A percentile compares a stretch with the other conserved stretches of the same genome.
Evolutionary conservation across 2,888 invertebrate species (phyloP).

Genomic region (Pammene fasciana): DNA sequence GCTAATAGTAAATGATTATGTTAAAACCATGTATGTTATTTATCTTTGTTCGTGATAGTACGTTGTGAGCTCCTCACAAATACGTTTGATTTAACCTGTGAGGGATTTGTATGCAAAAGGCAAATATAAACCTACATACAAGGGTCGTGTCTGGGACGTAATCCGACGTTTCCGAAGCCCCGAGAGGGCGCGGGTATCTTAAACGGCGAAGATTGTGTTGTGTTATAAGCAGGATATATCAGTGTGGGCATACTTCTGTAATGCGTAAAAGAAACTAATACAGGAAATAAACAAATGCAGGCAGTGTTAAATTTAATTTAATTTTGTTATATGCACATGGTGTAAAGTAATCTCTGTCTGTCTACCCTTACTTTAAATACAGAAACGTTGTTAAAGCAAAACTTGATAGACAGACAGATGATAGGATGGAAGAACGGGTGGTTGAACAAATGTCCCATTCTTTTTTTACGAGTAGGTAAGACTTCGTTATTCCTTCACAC

Average conservation of each 20-base stretch:
- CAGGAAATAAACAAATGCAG: too few relatives aligned
- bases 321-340: too few relatives aligned
- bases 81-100: constrained; percentile 24
- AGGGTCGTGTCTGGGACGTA: constrained; percentile 39
- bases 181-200: constrained; percentile 10
- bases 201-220: constrained; percentile 7
- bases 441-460: too few relatives aligned
- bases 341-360: too few relatives aligned
- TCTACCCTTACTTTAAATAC: too few relatives aligned
- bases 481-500: too few relatives aligned
- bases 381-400: too few relatives aligned
- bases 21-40: background rate
- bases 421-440: too few relatives aligned
- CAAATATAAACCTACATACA: constrained; percentile 37
- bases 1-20: too few relatives aligned
- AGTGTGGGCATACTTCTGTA: background rate
- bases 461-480: too few relatives aligned
- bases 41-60: background rate
- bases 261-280: background rate
- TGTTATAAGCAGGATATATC: constrained; percentile 12
- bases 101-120: constrained; percentile 39
- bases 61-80: background rate
- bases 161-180: constrained; percentile 32
- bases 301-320: too few relatives aligned
- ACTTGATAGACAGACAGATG: too few relatives aligned